Percentiles rank a stretch among this genome's conserved stretches.
Evolutionary conservation across 2,888 invertebrate species (phyloP).

Genomic region (Gryllus longicercus): DNA sequence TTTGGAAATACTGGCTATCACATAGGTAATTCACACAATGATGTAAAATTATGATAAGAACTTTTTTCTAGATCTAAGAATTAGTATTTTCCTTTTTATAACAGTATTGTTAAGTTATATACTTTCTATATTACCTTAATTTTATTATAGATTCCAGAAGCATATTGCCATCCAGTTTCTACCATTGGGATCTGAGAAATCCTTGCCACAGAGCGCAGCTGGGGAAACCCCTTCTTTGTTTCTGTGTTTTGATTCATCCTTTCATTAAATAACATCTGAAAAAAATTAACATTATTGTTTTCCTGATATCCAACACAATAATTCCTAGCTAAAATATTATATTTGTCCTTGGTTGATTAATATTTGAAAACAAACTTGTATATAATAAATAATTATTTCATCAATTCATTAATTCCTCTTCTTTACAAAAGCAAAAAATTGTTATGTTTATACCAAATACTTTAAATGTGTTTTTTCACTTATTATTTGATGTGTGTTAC

Average conservation of each 20-base stretch:
- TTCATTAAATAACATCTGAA: background rate
- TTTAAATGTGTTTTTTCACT: too few species aligned
- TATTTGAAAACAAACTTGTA: too few species aligned
- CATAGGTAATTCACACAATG: background rate
- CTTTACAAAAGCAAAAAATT: too few species aligned
- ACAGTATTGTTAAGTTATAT: background rate
- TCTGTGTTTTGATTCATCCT: background rate
- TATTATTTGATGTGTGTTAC: too few species aligned
- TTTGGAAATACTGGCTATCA: too few species aligned
- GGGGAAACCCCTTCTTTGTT: constrained; percentile 44
- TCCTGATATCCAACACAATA: too few species aligned
- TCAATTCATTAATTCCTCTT: too few species aligned
- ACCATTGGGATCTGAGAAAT: constrained; percentile 78
- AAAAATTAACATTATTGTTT: background rate
- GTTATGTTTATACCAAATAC: too few species aligned
- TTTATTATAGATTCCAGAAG: constrained; percentile 68
- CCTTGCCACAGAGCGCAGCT: constrained; percentile 69
- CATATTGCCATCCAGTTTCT: constrained; percentile 71
- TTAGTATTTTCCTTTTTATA: background rate
- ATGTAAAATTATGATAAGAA: background rate
- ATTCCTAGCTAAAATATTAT: too few species aligned
- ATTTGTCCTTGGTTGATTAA: too few species aligned
- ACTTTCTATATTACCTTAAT: constrained; percentile 63
- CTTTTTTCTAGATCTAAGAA: background rate
- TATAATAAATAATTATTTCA: too few species aligned